Percentiles rank a stretch among this genome's conserved stretches.
These are phyloP conservation scores for Caerostris extrusa DNA, from an alignment of 1,140 invertebrate genomes.

Conservation along the genomic window DNA sequence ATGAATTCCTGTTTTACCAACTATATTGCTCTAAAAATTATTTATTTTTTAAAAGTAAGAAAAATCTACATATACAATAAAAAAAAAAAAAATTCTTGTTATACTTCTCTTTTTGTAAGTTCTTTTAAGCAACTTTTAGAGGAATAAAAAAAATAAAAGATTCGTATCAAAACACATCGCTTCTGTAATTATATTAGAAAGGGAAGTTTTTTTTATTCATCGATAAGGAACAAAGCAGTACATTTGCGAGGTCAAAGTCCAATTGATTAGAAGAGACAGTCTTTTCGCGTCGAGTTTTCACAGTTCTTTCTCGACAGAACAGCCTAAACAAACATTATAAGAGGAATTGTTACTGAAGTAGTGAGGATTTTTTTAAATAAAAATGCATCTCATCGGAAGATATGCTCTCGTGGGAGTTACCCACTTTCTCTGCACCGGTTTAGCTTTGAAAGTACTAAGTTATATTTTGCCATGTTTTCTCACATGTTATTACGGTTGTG, in stretches of 20 bases:
- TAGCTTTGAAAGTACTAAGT: background rate
- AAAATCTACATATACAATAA: too few relatives aligned
- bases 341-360: background rate
- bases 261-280: background rate
- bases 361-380: background rate
- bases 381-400: background rate
- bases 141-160: too few relatives aligned
- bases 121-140: too few relatives aligned
- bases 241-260: background rate
- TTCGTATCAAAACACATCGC: too few relatives aligned
- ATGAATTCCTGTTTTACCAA: too few relatives aligned
- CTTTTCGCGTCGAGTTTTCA: background rate
- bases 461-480: background rate
- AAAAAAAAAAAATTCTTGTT: too few relatives aligned
- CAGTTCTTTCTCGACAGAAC: background rate
- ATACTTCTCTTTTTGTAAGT: too few relatives aligned
- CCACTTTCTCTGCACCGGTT: conserved; percentile 14
- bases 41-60: too few relatives aligned
- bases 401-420: conserved; percentile 1
- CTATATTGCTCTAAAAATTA: too few relatives aligned
- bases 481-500: background rate
- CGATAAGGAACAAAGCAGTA: background rate
- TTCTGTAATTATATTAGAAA: too few relatives aligned
- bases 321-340: too few relatives aligned
- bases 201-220: background rate